A percentile compares a stretch with the other conserved stretches of the same genome.
phyloP scores from a whole-genome alignment of 2,113 vertebrate genomes.

The Chrysemys picta region DNA sequence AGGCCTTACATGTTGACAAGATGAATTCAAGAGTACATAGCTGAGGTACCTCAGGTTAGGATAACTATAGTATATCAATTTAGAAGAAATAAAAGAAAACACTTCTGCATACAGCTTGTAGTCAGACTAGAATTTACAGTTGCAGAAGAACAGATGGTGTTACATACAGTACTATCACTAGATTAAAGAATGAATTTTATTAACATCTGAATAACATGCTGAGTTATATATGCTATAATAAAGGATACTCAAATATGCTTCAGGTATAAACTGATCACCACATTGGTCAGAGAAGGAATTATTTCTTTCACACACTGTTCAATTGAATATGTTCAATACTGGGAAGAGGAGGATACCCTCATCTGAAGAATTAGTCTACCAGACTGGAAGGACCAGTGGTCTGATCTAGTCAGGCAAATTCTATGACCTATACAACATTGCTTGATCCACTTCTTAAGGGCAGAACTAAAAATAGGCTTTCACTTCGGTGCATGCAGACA shows the following conservation, averaged over 20 bases:
- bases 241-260: neutral
- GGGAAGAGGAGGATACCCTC: neutral
- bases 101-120: neutral
- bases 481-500: neutral
- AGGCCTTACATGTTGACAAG: rapidly evolving
- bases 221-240: neutral
- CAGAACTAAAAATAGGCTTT: neutral
- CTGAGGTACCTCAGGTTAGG: neutral
- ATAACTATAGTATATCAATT: neutral
- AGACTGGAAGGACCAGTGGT: neutral
- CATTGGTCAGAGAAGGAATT: neutral
- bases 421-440: neutral
- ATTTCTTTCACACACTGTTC: neutral
- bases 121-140: slow-evolving; percentile 7
- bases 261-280: neutral
- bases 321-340: neutral
- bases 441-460: neutral
- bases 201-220: neutral
- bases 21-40: neutral
- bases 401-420: neutral
- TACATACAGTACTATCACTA: neutral
- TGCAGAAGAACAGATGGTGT: neutral
- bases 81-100: neutral
- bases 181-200: neutral
- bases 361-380: neutral